These are phyloP conservation scores for Mus caroli DNA, from an alignment of 2,797 vertebrate genomes.

Conservation along the genomic window DNA sequence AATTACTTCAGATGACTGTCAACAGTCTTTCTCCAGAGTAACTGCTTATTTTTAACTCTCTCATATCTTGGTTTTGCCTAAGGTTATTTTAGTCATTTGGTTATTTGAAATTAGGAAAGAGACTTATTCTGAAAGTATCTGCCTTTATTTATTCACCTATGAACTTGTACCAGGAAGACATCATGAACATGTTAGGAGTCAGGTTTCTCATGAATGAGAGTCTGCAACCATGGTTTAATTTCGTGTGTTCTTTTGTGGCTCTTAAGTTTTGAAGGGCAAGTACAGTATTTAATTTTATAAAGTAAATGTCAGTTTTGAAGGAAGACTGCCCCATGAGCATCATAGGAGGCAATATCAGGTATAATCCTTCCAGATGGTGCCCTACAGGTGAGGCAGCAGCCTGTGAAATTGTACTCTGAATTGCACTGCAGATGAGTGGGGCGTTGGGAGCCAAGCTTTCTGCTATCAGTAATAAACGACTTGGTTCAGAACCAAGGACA, in stretches of 20 bases:
- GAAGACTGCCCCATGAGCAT: conserved; percentile 82
- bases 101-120: conserved; percentile 34
- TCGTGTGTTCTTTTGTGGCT: conserved; percentile 76
- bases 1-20: conserved; percentile 37
- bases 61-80: conserved; percentile 5
- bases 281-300: conserved; percentile 71
- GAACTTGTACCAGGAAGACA: conserved; percentile 22
- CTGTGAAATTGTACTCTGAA: conserved; percentile 97
- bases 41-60: conserved; percentile 37
- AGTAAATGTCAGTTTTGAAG: conserved; percentile 67
- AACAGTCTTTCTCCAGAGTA: conserved; percentile 45
- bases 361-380: conserved; percentile 90
- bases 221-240: conserved; percentile 77
- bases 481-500: conserved; percentile 82
- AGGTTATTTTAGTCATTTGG: conserved; percentile 16
- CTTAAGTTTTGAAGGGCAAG: conserved; percentile 87
- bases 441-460: conserved; percentile 82
- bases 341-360: conserved; percentile 85
- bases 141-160: conserved; percentile 13
- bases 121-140: not conserved
- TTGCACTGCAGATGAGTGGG: conserved; percentile 89
- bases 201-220: conserved; percentile 61
- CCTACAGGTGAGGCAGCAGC: conserved; percentile 94
- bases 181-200: not conserved
- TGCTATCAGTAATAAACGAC: conserved; percentile 87